These are phyloP conservation scores for Galaxias olidus DNA, from an alignment of 2,797 vertebrate species.

Conservation along the genomic window DNA sequence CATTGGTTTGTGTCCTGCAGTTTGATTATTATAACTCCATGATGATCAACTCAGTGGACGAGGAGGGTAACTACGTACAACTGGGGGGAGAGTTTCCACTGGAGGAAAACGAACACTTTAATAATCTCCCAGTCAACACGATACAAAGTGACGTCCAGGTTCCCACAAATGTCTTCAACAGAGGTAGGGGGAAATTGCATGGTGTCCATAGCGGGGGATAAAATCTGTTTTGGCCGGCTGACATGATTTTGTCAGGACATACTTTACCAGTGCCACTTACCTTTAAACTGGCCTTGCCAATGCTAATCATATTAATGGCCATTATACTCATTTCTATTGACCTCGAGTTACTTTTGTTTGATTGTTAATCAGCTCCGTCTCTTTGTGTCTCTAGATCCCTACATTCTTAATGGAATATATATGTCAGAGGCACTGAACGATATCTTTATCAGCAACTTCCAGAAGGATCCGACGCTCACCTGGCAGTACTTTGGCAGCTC, in stretches of 20 bases:
- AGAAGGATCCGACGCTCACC: constrained; percentile 91
- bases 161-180: constrained; percentile 97
- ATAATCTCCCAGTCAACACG: constrained; percentile 88
- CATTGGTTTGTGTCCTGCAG: constrained; percentile 59
- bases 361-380: background rate
- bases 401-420: constrained; percentile 93
- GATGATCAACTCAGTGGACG: constrained; percentile 86
- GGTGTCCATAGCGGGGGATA: too few species aligned
- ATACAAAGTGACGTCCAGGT: constrained; percentile 90
- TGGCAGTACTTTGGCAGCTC: constrained; percentile 99
- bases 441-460: constrained; percentile 90
- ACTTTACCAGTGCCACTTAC: too few species aligned
- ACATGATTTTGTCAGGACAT: too few species aligned
- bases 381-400: constrained; percentile 78
- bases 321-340: background rate
- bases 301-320: too few species aligned
- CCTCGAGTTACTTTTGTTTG: background rate
- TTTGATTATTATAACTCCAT: constrained; percentile 95
- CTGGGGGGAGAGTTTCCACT: constrained; percentile 89
- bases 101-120: constrained; percentile 93
- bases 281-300: too few species aligned
- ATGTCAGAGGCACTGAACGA: constrained; percentile 95
- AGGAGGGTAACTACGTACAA: constrained; percentile 82
- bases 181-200: constrained; percentile 75
- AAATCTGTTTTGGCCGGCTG: too few species aligned